Evolutionary conservation across 2,888 invertebrate genomes (phyloP).

Genomic region (Apoderus coryli): DNA sequence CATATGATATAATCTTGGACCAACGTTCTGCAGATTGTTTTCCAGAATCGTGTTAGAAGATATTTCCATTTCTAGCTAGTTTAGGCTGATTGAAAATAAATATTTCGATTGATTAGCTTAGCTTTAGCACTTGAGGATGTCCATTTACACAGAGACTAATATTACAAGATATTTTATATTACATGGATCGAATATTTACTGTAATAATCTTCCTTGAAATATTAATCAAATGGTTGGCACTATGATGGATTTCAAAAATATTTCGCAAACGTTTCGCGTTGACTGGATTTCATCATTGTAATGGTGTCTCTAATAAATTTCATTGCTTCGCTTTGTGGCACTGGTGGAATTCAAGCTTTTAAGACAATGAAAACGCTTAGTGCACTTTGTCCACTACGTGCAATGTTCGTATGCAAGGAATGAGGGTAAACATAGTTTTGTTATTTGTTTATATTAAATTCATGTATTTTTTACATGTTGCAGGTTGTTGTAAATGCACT

Average conservation of each 20-base stretch:
- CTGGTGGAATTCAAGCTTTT: conserved; percentile 95
- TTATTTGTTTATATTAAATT: background rate
- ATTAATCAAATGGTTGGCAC: conserved; percentile 94
- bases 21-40: conserved; percentile 87
- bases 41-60: conserved; percentile 72
- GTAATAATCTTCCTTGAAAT: conserved; percentile 96
- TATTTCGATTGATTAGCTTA: conserved; percentile 97
- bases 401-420: conserved; percentile 98
- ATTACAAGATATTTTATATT: conserved; percentile 80
- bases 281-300: conserved; percentile 97
- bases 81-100: conserved; percentile 93
- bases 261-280: conserved; percentile 97
- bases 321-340: conserved; percentile 86
- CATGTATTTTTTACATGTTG: conserved; percentile 11
- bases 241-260: conserved; percentile 94
- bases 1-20: conserved; percentile 60
- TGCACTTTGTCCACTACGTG: conserved; percentile 92
- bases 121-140: conserved; percentile 95
- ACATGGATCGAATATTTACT: conserved; percentile 95
- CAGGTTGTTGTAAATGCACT: conserved; percentile 98
- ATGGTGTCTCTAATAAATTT: conserved; percentile 95
- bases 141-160: conserved; percentile 78
- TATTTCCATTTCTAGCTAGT: conserved; percentile 73
- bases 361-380: conserved; percentile 97
- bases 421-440: conserved; percentile 75